Conservation (phyloP, 2,113 vertebrate genomes). For the Chlorodrepanis virens region DNA sequence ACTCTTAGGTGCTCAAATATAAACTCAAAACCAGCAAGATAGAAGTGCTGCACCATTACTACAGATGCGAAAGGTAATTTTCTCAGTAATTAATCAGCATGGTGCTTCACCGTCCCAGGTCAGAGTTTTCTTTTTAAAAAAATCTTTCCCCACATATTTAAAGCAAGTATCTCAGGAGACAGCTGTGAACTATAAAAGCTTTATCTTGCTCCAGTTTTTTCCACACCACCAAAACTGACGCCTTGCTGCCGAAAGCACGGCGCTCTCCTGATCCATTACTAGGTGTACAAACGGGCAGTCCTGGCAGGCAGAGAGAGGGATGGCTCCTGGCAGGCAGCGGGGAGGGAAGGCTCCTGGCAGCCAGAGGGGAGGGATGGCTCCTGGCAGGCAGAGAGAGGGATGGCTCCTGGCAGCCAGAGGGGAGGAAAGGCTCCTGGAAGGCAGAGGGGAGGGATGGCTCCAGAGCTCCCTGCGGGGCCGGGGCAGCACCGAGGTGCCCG, state of each 20-base stretch:
- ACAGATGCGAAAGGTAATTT: background rate
- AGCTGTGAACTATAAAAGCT: background rate
- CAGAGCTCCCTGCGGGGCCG: background rate
- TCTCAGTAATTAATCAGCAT: background rate
- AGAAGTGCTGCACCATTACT: background rate
- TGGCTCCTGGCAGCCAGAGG: background rate
- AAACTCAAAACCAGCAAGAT: background rate
- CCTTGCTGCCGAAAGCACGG: background rate
- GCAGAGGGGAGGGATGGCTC: background rate
- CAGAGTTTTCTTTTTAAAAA: background rate
- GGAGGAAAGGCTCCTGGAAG: background rate
- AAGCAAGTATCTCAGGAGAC: background rate
- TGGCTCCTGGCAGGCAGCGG: no score
- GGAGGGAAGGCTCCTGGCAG: background rate
- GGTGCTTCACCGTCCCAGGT: background rate
- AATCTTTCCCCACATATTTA: background rate
- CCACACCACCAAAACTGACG: background rate
- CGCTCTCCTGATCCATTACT: background rate
- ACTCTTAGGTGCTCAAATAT: background rate
- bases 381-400: background rate
- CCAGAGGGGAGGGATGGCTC: background rate
- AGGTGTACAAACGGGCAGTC: background rate
- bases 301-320: background rate
- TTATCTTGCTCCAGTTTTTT: background rate
- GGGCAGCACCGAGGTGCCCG: background rate